Evolutionary conservation across 2,888 invertebrate species (phyloP).

Genomic region (Tachina fera): DNA sequence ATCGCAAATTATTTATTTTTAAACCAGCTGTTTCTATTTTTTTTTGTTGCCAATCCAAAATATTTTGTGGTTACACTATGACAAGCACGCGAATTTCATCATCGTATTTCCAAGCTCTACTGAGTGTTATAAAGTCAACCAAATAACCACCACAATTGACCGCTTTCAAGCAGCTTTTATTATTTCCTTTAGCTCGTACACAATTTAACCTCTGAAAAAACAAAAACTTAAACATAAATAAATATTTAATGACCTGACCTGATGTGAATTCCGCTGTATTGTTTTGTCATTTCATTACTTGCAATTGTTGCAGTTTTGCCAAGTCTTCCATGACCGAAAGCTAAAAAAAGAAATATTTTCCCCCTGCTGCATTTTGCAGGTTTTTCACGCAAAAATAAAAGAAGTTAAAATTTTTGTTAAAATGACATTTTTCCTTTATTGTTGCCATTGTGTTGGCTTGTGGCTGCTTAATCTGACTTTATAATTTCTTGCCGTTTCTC

Average conservation of each 20-base stretch:
- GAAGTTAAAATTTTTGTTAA: conserved; percentile 33
- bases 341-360: conserved; percentile 14
- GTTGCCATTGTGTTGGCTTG: conserved; percentile 27
- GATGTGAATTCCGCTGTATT: conserved; percentile 23
- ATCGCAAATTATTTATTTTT: no score
- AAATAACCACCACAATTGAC: not conserved
- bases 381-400: not conserved
- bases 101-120: no score
- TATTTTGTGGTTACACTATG: no score
- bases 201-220: conserved; percentile 10
- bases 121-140: not conserved
- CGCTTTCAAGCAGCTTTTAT: not conserved
- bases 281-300: conserved; percentile 45
- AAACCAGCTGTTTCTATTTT: no score
- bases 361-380: conserved; percentile 1
- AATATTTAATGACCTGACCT: conserved; percentile 51
- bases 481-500: conserved; percentile 48
- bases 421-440: conserved; percentile 49
- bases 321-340: conserved; percentile 58
- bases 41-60: no score
- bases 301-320: conserved; percentile 36
- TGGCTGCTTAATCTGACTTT: conserved; percentile 58
- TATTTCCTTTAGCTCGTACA: not conserved
- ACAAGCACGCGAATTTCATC: not conserved
- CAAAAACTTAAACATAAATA: conserved; percentile 45